Conservation (phyloP, 2,888 invertebrate species). For the Proisotoma minuta region DNA sequence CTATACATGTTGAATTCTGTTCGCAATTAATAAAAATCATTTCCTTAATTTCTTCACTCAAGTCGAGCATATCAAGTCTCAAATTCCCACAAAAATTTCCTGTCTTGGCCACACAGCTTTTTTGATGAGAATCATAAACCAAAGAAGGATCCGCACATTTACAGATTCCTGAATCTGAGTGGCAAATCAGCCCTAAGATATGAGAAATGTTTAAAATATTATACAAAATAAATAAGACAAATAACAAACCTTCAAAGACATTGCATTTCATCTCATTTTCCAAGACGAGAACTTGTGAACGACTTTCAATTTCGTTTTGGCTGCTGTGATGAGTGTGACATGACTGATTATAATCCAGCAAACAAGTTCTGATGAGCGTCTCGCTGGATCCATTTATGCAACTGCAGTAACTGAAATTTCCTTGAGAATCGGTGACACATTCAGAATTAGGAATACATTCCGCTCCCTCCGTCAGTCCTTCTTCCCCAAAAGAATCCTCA, state of each 20-base stretch:
- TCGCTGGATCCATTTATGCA: slow-evolving; percentile 27
- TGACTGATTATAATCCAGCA: slow-evolving; percentile 26
- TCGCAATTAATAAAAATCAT: slow-evolving; percentile 27
- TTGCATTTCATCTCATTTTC: slow-evolving; percentile 13
- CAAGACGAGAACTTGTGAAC: not conserved
- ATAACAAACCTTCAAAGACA: slow-evolving; percentile 31
- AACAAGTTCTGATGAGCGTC: slow-evolving; percentile 30
- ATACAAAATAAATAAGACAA: no score
- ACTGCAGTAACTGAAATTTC: slow-evolving; percentile 13
- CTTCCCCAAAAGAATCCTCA: not conserved
- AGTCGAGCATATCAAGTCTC: slow-evolving; percentile 21
- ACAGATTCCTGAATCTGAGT: slow-evolving; percentile 23
- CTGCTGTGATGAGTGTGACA: slow-evolving; percentile 2
- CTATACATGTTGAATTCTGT: slow-evolving; percentile 26
- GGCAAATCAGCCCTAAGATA: slow-evolving; percentile 31
- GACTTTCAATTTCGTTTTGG: not conserved
- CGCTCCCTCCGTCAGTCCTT: not conserved
- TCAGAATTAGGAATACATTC: slow-evolving; percentile 22
- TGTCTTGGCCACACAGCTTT: slow-evolving; percentile 18
- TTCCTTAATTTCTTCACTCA: slow-evolving; percentile 9
- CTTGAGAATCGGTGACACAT: slow-evolving; percentile 16
- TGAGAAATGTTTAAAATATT: no score
- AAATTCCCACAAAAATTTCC: slow-evolving; percentile 29
- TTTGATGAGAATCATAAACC: slow-evolving; percentile 19
- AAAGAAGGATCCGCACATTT: slow-evolving; percentile 29